Conservation (phyloP, 2,888 invertebrate genomes). For the Aethes cnicana region DNA sequence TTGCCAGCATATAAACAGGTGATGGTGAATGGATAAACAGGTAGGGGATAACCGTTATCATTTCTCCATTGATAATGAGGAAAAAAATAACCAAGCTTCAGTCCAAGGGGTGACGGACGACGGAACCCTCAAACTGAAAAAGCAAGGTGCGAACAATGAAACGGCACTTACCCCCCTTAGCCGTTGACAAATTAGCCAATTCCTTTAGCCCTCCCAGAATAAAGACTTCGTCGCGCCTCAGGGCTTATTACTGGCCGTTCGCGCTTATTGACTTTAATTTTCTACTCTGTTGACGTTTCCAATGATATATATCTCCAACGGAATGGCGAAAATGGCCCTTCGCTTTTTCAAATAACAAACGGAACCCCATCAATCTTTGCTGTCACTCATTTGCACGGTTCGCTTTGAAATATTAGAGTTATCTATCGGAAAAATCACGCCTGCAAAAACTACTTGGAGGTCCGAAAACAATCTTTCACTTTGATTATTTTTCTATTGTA, state of each 20-base stretch:
- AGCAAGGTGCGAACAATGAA: slow-evolving; percentile 62
- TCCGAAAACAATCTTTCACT: slow-evolving; percentile 73
- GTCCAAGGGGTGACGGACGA: slow-evolving; percentile 39
- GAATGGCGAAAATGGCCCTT: slow-evolving; percentile 72
- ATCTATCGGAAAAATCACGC: slow-evolving; percentile 71
- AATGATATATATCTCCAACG: slow-evolving; percentile 73
- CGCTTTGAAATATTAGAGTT: slow-evolving; percentile 74
- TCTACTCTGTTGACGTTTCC: slow-evolving; percentile 78
- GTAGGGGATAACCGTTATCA: too few species aligned
- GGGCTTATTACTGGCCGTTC: slow-evolving; percentile 65
- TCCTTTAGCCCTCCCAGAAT: slow-evolving; percentile 58
- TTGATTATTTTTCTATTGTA: slow-evolving; percentile 79
- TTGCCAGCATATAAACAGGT: too few species aligned
- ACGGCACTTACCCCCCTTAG: slow-evolving; percentile 63
- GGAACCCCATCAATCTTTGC: slow-evolving; percentile 70
- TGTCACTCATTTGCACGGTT: slow-evolving; percentile 75
- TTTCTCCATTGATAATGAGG: too few species aligned
- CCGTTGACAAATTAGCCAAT: slow-evolving; percentile 76
- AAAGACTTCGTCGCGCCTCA: slow-evolving; percentile 44
- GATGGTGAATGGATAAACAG: too few species aligned
- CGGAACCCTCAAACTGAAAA: slow-evolving; percentile 45
- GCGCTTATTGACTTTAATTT: slow-evolving; percentile 80
- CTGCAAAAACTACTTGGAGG: slow-evolving; percentile 69
- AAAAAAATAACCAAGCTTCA: slow-evolving; percentile 31
- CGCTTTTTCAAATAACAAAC: slow-evolving; percentile 81